phyloP scores from a whole-genome alignment of 2,888 invertebrate genomes.

The Pedicia rivosa region DNA sequence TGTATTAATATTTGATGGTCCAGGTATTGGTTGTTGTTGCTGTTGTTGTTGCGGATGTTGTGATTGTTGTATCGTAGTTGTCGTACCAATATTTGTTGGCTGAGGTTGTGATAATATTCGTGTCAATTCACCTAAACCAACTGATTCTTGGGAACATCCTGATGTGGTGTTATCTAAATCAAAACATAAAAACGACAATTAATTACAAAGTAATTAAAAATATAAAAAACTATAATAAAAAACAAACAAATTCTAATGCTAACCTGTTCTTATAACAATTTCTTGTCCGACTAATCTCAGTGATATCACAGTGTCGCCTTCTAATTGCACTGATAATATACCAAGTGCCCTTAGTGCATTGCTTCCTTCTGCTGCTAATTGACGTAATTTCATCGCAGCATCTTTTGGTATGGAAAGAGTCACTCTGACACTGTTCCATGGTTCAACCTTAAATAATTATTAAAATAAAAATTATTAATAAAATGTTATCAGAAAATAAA shows the following conservation, averaged over 20 bases:
- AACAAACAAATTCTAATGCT: constrained; percentile 3
- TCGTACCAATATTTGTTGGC: constrained; percentile 1
- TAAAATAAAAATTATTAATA: not conserved
- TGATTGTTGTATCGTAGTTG: not conserved
- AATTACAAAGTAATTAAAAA: too few species aligned
- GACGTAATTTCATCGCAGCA: constrained; percentile 80
- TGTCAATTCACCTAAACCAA: constrained; percentile 18
- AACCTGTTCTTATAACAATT: constrained; percentile 42
- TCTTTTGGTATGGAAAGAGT: constrained; percentile 95
- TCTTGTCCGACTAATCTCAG: constrained; percentile 56
- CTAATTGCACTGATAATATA: constrained; percentile 88
- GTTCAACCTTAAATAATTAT: constrained; percentile 50
- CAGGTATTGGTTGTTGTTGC: constrained; percentile 12
- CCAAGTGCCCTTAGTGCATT: constrained; percentile 79
- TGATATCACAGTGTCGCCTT: constrained; percentile 68
- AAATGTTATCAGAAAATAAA: not conserved
- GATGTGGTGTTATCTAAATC: constrained; percentile 18
- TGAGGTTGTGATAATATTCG: constrained; percentile 15
- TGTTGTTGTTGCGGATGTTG: constrained; percentile 4
- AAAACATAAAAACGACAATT: not conserved
- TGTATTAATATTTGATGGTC: constrained; percentile 5
- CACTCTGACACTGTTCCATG: constrained; percentile 96
- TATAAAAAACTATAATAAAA: not conserved
- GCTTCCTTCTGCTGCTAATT: constrained; percentile 83
- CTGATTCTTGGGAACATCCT: constrained; percentile 20